phyloP scores from a whole-genome alignment of 2,797 vertebrate genomes.

The Dallia pectoralis region DNA sequence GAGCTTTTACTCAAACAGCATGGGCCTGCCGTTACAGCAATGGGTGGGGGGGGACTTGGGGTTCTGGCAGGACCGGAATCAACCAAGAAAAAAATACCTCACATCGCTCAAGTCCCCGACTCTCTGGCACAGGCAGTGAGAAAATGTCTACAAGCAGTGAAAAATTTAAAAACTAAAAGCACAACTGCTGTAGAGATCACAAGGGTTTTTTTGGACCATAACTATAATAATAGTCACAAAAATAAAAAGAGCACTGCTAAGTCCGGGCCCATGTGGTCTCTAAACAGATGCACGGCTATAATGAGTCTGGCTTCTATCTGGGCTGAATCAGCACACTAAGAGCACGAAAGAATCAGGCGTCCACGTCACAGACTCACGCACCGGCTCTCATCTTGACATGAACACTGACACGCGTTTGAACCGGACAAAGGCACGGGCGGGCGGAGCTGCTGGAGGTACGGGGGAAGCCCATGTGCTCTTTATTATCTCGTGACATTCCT shows the following conservation, averaged over 20 bases:
- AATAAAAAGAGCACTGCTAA: not conserved
- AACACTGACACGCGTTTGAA: conserved; percentile 19
- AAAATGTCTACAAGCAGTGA: not conserved
- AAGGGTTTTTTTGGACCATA: not conserved
- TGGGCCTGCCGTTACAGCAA: conserved; percentile 33
- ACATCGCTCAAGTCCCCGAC: conserved; percentile 25
- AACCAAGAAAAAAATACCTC: not conserved
- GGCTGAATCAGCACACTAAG: conserved; percentile 51
- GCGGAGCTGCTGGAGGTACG: conserved; percentile 5
- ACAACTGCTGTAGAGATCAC: not conserved
- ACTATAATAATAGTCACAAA: not conserved
- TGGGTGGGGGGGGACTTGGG: not conserved
- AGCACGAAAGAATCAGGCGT: conserved; percentile 19
- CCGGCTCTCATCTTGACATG: conserved; percentile 24
- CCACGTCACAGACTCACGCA: conserved; percentile 40
- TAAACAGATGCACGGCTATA: conserved; percentile 42
- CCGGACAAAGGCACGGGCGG: conserved; percentile 17
- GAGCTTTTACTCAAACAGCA: conserved; percentile 57
- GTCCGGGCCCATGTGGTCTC: not conserved
- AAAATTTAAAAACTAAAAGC: not conserved
- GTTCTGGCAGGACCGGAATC: conserved; percentile 2
- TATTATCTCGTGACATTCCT: conserved; percentile 33
- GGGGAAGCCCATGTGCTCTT: conserved; percentile 22
- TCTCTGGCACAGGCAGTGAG: conserved; percentile 21
- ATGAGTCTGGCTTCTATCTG: conserved; percentile 52